A percentile compares a stretch with the other conserved stretches of the same genome.
These are phyloP conservation scores for Megalops atlanticus DNA, from an alignment of 2,113 vertebrate genomes.

Conservation along the genomic window DNA sequence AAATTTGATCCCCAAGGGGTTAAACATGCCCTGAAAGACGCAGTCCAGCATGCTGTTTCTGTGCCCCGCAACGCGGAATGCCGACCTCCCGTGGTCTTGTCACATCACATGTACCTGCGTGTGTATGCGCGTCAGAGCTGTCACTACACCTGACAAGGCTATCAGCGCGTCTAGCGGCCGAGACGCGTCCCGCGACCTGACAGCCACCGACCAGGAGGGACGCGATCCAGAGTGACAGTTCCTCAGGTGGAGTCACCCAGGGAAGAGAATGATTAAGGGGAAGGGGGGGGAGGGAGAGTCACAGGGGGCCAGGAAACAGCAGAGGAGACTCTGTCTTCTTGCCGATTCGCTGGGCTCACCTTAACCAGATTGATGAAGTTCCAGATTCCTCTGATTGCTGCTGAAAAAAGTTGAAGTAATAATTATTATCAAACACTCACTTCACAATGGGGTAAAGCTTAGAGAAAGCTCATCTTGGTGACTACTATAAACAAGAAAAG, in stretches of 20 bases:
- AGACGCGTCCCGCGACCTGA: slow-evolving; percentile 61
- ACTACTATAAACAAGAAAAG: too few species aligned
- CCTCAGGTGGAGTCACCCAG: slow-evolving; percentile 57
- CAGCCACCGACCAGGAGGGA: slow-evolving; percentile 55
- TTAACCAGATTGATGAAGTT: not conserved
- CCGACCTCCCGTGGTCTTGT: slow-evolving; percentile 47
- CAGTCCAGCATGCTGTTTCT: not conserved
- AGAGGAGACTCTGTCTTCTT: not conserved
- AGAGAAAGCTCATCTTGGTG: too few species aligned
- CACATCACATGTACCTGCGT: slow-evolving; percentile 68
- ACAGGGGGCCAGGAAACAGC: not conserved
- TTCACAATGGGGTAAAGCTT: too few species aligned
- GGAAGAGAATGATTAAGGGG: too few species aligned
- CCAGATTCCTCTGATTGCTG: not conserved
- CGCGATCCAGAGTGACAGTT: slow-evolving; percentile 69
- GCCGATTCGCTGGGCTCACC: not conserved
- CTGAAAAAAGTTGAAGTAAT: too few species aligned
- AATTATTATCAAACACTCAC: too few species aligned
- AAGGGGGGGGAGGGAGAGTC: slow-evolving; percentile 24
- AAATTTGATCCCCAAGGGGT: not conserved
- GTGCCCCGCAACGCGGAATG: not conserved
- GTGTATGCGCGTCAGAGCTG: slow-evolving; percentile 48
- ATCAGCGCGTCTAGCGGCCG: slow-evolving; percentile 66
- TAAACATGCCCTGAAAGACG: not conserved
- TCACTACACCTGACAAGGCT: slow-evolving; percentile 73